phyloP scores from a whole-genome alignment of 2,888 invertebrate genomes.

The Apamea monoglypha region DNA sequence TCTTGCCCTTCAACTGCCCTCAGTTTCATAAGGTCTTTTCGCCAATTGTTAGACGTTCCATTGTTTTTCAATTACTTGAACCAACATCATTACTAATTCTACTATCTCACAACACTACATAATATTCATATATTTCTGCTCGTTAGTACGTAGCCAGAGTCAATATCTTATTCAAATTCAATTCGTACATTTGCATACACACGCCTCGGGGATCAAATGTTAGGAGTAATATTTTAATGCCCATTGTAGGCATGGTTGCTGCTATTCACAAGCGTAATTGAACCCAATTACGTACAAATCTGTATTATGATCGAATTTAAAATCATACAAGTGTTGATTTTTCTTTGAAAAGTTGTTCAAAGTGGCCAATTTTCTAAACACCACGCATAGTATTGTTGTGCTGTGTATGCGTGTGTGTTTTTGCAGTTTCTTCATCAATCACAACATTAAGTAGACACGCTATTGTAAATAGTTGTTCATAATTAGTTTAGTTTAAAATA shows the following conservation, averaged over 20 bases:
- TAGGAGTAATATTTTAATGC: slow-evolving; percentile 5
- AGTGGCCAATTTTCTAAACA: background rate
- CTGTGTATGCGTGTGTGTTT: background rate
- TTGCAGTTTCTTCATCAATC: slow-evolving; percentile 15
- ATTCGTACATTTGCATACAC: slow-evolving; percentile 45
- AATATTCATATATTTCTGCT: slow-evolving; percentile 17
- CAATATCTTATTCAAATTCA: slow-evolving; percentile 51
- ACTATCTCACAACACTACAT: slow-evolving; percentile 7
- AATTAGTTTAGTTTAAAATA: slow-evolving; percentile 2
- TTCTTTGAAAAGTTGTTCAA: background rate
- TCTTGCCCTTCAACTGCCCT: background rate
- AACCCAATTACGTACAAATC: background rate
- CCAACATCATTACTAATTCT: slow-evolving; percentile 6
- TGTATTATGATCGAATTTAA: background rate
- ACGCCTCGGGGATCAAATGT: slow-evolving; percentile 19
- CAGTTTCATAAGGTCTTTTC: slow-evolving; percentile 21
- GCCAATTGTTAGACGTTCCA: slow-evolving; percentile 1
- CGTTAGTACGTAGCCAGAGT: background rate
- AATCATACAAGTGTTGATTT: background rate
- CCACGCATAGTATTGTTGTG: background rate
- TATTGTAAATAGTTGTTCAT: background rate
- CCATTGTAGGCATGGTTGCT: background rate
- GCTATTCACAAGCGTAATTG: background rate
- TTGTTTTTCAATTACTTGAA: slow-evolving; percentile 31
- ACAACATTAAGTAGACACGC: background rate